Evolutionary conservation across 53 echinoderm and acorn worm species (phyloP).

Genomic region (Echinarachnius parma): DNA sequence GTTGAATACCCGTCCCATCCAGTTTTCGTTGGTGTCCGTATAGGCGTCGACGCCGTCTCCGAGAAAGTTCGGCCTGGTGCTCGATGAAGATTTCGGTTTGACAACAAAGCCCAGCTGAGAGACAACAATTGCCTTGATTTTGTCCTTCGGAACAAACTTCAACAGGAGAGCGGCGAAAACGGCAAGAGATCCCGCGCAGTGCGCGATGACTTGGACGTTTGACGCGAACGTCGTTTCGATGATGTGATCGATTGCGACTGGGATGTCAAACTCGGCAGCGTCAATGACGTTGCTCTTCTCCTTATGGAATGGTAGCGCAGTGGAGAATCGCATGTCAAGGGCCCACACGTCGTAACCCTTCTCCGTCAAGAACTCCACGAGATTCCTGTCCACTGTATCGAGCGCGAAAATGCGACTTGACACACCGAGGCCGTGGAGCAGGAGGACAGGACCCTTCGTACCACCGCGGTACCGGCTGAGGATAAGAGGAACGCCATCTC

Average conservation of each 20-base stretch:
- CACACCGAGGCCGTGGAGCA: conserved; percentile 62
- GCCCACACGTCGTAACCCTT: conserved; percentile 56
- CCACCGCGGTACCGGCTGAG: conserved; percentile 49
- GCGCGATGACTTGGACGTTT: conserved; percentile 59
- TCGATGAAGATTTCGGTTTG: conserved; percentile 27
- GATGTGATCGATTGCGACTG: conserved; percentile 57
- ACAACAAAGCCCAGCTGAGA: conserved; percentile 53
- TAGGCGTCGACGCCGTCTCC: conserved; percentile 49
- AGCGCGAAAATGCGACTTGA: conserved; percentile 55
- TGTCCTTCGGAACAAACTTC: conserved; percentile 44
- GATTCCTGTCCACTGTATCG: conserved; percentile 54
- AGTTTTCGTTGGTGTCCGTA: conserved; percentile 51
- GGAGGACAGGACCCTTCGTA: conserved; percentile 53
- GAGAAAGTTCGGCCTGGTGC: conserved; percentile 26
- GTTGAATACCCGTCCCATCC: conserved; percentile 53
- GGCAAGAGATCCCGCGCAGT: conserved; percentile 52
- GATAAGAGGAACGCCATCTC: conserved; percentile 45
- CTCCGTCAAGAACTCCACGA: conserved; percentile 58
- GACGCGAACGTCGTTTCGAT: conserved; percentile 32
- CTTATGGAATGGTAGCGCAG: conserved; percentile 23
- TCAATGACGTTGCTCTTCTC: conserved; percentile 45
- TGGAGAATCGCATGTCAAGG: conserved; percentile 57
- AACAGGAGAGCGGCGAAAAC: conserved; percentile 45
- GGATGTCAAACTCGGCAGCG: conserved; percentile 54
- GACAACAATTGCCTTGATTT: conserved; percentile 52